Conservation (phyloP, 2,113 vertebrate genomes). For the Acanthisitta chloris region DNA sequence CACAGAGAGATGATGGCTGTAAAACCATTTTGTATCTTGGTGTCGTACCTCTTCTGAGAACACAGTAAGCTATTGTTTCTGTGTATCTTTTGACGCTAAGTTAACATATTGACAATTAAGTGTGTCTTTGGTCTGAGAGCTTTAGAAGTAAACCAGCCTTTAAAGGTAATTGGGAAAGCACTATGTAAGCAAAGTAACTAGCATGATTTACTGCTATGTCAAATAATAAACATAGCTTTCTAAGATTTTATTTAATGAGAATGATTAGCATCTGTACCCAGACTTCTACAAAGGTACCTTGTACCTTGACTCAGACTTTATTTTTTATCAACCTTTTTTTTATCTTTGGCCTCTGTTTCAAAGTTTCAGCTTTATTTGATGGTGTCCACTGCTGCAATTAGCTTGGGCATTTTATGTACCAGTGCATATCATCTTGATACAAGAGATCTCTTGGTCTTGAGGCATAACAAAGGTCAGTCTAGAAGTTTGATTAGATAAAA, state of each 20-base stretch:
- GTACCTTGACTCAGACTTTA: not conserved
- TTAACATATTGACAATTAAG: not conserved
- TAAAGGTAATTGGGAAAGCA: not conserved
- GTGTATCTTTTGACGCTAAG: not conserved
- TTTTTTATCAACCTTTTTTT: not conserved
- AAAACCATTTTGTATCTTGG: not conserved
- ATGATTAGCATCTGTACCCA: not conserved
- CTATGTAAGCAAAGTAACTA: not conserved
- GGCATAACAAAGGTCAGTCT: not conserved
- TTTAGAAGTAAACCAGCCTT: not conserved
- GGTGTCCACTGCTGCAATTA: not conserved
- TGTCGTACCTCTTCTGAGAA: not conserved
- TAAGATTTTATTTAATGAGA: not conserved
- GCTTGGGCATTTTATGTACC: not conserved
- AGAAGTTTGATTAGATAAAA: not conserved
- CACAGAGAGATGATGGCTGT: not conserved
- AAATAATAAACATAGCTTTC: not conserved
- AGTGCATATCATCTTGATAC: not conserved
- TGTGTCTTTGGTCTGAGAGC: not conserved
- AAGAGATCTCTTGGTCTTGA: not conserved
- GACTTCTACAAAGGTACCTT: too few relatives aligned
- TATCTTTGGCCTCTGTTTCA: not conserved
- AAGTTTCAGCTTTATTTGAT: not conserved
- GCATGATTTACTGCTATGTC: not conserved
- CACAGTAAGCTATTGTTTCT: not conserved